Evolutionary conservation across 1,140 invertebrate genomes (phyloP), one percentile per base, ranked within the genome.

Genomic region (Calephelis nemesis): DNA sequence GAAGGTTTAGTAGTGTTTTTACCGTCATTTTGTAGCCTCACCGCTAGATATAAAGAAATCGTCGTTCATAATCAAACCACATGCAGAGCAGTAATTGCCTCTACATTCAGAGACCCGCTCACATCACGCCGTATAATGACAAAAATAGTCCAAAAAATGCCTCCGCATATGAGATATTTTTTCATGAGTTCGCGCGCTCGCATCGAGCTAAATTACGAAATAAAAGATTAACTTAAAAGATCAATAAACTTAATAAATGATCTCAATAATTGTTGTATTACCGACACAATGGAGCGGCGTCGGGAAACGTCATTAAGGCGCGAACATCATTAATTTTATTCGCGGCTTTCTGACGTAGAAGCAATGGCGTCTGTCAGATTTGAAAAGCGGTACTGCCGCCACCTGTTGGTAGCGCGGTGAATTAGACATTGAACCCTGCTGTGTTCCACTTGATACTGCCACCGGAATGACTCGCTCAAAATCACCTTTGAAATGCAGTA

Each of bases 161-260:
- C 85, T 82, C 83, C 79, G 85, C 85, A 90, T 91, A 91, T 90
- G 87, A 91, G 88, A 88, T 91, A 78, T 91, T 91, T 90, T 91
- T 90, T 81, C 81, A 79, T 74, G 79, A 89, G 79, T 90, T 89
- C 87, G 89, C 87, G 85, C 85, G 81, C 84, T 87, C 86, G 84
- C 83, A 88, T 79, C 74, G 73, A 90, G 81, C 87, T 90, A 90
- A 91, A 91, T 91, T 91, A 91, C 89, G 85, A 91, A 91, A 91
- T 91, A 91, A 91, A 91, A 91, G 89, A 91, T 91, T 91, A 91
- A 91, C 83, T 91, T 91, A 90, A 91, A 91, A 91, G 89, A 91
- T 91, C 89, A 91, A 91, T 91, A 91, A 91, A 91, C 89, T 90
- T 91, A 91, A 91, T 91, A 91, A 91, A 91, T 91, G 89, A 90